Evolutionary conservation across 2,113 vertebrate species (phyloP), one percentile per base, ranked within the genome.

Genomic region (Syngnathus typhle): DNA sequence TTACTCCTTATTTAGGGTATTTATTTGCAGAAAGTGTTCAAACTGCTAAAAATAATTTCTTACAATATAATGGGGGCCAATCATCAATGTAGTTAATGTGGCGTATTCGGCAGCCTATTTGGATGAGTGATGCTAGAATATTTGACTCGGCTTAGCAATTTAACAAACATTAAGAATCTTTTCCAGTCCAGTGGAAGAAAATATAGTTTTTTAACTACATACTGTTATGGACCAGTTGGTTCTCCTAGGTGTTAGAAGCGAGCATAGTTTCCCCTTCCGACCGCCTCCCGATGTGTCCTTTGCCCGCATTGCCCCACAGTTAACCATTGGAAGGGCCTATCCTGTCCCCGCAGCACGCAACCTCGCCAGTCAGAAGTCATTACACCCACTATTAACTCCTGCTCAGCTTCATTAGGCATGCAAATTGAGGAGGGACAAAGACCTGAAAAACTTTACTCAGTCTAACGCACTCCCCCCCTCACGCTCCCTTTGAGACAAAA

Each of bases 331-430:
- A 9, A 84, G 80, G n/a, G 78, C 74, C 75, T 68, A 69, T 68
- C 67, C 51, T 61, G 74, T 80, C 81, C 85, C 87, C 70, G 72
- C 84, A 82, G 82, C 81, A 82, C 65, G 74, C 76, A 83, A 85
- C 73, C 80, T 81, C 81, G 90, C 87, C 84, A 88, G 90, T 92
- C 90, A 91, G 89, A 92, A 91, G 90, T 88, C 90, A 91, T 92
- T 92, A 92, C 90, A 91, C 88, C 88, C 89, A 16, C 89, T 91
- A 91, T 91, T 91, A 91, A 91, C 90, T 92, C 87, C 77, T 77
- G 88, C 85, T 91, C 85, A 79, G 90, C 90, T 88, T 91, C 91
- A 91, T 92, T 92, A 91, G 89, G 87, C 90, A 91, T 91, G 91
- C 84, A 91, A 90, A 91, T 92, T 91, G 89, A 88, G 87, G 87